Base-by-base conservation (phyloP, 2,888 invertebrate species). In the Apocheima hispidaria region DNA sequence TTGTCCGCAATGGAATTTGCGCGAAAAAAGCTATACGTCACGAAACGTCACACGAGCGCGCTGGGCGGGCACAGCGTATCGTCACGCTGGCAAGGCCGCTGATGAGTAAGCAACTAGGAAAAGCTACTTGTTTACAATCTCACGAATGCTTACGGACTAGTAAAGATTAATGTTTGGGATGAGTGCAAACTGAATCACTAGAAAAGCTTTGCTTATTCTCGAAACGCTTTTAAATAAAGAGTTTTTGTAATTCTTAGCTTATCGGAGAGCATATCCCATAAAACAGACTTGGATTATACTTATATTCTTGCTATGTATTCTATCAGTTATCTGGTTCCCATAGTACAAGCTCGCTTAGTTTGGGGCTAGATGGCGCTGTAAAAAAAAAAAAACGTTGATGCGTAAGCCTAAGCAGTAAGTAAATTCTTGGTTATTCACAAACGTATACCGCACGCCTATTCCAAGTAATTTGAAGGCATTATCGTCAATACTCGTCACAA, bases 11-110 rank as follows among this genome's bases (percentile, higher is more conserved):
- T 79, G 88, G 90, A 90, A 88, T 87, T 91, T 90, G 90, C 90
- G 91, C 90, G 90, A 92, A 92, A 92, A 90, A 86, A 81, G 65
- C 60, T 71, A 76, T 81, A 88, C 91, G 90, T 90, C 90, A 90
- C 82, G 74, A 66, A 60, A 76, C 77, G 78, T 76, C 81, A 86
- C 87, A 58, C 23, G 58, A 79, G 73, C 74, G 66, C 51, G 66
- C 68, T 70, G 66, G 75, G 70, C 76, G 78, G 81, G 78, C 78
- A 78, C 72, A 77, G 72, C 74, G 74, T 73, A 66, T 83, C 89
- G 88, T 88, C 87, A 90, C 83, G 71, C 73, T 67, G 64, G 69
- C 88, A 89, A 89, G 88, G 88, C 84, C 87, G 80, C 76, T 75
- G 62, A 51, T 66, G 65, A 66, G 78, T 75, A 78, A 75, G 74